Evolutionary conservation across 2,888 invertebrate genomes (phyloP), one percentile per base, ranked within the genome.

Genomic region (Thalpophila matura): DNA sequence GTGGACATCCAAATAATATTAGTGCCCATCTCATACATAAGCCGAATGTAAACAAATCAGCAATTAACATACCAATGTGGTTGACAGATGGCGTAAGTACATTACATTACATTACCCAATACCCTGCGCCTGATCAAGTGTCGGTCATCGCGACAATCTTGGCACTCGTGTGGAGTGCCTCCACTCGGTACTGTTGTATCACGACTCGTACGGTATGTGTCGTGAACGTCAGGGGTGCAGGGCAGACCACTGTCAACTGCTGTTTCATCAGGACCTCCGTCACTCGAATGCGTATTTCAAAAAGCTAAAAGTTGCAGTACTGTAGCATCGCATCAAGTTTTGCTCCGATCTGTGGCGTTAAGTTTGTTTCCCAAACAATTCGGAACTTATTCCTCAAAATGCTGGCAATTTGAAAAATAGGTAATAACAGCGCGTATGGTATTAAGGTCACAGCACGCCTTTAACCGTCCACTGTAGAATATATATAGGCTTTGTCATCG

Each of bases 11-110:
- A 24, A 58, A 22, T 45, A n/a, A n/a, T n/a, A n/a, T n/a, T n/a
- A n/a, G n/a, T n/a, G n/a, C n/a, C n/a, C n/a, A n/a, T n/a, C n/a
- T n/a, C n/a, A n/a, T 0, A 10, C n/a, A n/a, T 33, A 24, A 26
- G 27, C 7, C 16, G 14, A 38, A 4, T 20, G 31, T 37, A 45
- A 24, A 43, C 37, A 65, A 51, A 42, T 20, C 31, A 22, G 26
- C 22, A 24, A 55, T 63, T 27, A 29, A 10, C 18, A 49, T 49
- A 54, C 22, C 27, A 22, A 10, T 43, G 47, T 38, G 31, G 10
- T 31, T 26, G 29, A 35, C 14, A 45, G 31, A 12, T 12, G 38
- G 50, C n/a, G 7, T 22, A 20, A 16, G 9, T 10, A n/a, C 16
- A 6, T 14, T 7, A 26, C 24, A 16, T 18, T n/a, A n/a, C n/a